These are phyloP conservation scores for Brachymystax lenok DNA, from an alignment of 2,797 vertebrate species.

Conservation along the genomic window DNA sequence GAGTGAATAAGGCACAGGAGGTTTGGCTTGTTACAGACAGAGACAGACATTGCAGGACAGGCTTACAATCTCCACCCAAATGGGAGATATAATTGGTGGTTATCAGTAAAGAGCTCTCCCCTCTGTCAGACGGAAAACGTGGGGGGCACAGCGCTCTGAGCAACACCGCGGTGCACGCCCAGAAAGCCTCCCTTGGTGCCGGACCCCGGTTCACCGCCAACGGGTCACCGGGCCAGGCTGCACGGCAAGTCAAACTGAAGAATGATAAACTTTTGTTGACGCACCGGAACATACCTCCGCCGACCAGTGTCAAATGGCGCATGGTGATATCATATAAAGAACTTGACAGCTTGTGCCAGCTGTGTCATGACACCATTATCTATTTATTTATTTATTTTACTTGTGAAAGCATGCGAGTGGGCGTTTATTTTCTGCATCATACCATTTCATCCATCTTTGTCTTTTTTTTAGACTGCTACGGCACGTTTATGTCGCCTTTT, in stretches of 20 bases:
- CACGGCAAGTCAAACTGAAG: background rate
- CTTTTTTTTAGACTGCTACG: no score
- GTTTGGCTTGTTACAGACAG: background rate
- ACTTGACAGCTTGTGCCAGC: background rate
- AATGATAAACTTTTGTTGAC: background rate
- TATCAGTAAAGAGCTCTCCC: conserved; percentile 23
- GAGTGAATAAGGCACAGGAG: background rate
- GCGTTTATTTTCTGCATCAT: no score
- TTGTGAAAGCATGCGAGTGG: no score
- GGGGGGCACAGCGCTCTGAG: conserved; percentile 19
- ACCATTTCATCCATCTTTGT: no score
- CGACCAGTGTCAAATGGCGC: background rate
- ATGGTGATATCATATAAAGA: background rate
- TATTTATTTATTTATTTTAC: no score
- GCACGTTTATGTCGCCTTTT: background rate
- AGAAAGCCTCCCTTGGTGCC: conserved; percentile 8
- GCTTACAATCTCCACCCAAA: background rate
- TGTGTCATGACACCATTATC: no score
- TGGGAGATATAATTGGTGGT: conserved; percentile 23
- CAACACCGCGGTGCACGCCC: conserved; percentile 22
- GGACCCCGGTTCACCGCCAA: background rate
- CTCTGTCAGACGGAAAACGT: conserved; percentile 1
- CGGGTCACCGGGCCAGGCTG: background rate
- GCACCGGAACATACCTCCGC: no score
- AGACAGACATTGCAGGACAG: background rate